phyloP scores from a whole-genome alignment of 2,113 vertebrate species.

The Carettochelys insculpta region DNA sequence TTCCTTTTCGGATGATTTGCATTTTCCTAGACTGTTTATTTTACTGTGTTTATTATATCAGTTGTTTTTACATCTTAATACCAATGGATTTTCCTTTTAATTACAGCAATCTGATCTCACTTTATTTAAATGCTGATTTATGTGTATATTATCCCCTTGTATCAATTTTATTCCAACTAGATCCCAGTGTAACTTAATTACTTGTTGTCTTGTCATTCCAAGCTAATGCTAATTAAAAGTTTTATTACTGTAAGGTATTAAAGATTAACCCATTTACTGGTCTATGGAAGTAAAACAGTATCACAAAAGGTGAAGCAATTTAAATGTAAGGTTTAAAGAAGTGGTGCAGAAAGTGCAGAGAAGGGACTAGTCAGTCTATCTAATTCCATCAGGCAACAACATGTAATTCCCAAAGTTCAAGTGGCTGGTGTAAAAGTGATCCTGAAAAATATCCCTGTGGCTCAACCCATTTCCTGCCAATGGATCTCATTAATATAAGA shows the following conservation, averaged over 20 bases:
- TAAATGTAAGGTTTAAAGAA: neutral
- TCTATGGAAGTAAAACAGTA: constrained; percentile 10
- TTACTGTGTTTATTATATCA: constrained; percentile 60
- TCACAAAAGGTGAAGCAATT: constrained; percentile 18
- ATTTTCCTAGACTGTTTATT: constrained; percentile 23
- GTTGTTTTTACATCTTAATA: constrained; percentile 67
- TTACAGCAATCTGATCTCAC: constrained; percentile 72
- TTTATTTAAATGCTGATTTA: constrained; percentile 77
- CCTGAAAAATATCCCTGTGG: neutral
- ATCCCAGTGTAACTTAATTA: constrained; percentile 75
- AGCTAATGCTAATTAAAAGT: constrained; percentile 72
- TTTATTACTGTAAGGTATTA: constrained; percentile 69
- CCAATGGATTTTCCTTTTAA: constrained; percentile 69
- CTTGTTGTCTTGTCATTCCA: constrained; percentile 67
- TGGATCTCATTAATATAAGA: neutral
- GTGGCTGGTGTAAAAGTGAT: neutral
- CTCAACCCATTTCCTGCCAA: fast-evolving
- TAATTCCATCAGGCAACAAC: neutral
- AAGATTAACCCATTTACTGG: constrained; percentile 58
- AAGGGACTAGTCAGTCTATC: neutral
- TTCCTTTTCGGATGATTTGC: neutral
- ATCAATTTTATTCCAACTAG: constrained; percentile 75
- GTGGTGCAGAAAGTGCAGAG: neutral
- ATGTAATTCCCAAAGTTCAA: neutral
- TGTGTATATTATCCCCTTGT: constrained; percentile 70